Evolutionary conservation across 2,888 invertebrate species (phyloP).

Genomic region (Spodoptera picta): DNA sequence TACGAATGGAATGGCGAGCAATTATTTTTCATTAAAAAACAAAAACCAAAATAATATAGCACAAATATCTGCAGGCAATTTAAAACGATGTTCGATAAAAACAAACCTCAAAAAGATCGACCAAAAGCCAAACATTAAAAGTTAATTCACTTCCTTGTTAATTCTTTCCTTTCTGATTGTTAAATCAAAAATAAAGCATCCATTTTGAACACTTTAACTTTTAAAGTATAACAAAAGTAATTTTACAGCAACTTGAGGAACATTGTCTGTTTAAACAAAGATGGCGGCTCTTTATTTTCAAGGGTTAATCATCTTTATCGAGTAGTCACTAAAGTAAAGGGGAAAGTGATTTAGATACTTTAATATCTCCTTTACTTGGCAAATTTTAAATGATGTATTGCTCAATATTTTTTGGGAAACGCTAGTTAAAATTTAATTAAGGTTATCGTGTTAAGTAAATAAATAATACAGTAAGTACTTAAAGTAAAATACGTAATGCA

Average conservation of each 20-base stretch:
- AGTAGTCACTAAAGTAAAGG: constrained; percentile 62
- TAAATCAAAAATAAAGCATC: constrained; percentile 37
- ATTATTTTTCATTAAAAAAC: too few species aligned
- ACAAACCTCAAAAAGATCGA: constrained; percentile 1
- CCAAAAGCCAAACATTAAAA: constrained; percentile 12
- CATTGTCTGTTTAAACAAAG: constrained; percentile 67
- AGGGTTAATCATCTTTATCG: constrained; percentile 70
- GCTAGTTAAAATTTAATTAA: too few species aligned
- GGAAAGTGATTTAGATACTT: constrained; percentile 61
- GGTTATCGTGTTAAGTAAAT: too few species aligned
- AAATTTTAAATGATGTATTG: constrained; percentile 26
- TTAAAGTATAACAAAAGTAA: constrained; percentile 55
- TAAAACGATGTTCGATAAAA: background rate
- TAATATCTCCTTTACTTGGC: constrained; percentile 55
- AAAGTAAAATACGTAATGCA: too few species aligned
- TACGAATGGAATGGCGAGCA: too few species aligned
- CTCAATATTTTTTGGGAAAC: too few species aligned
- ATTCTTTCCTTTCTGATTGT: constrained; percentile 24
- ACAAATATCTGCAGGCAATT: background rate
- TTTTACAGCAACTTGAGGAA: constrained; percentile 66
- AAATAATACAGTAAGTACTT: too few species aligned
- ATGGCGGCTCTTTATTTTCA: constrained; percentile 66
- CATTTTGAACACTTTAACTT: constrained; percentile 38
- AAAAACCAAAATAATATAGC: too few species aligned
- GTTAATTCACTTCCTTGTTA: constrained; percentile 6